phyloP scores from a whole-genome alignment of 2,888 invertebrate genomes.

The Campopleginae sp. region DNA sequence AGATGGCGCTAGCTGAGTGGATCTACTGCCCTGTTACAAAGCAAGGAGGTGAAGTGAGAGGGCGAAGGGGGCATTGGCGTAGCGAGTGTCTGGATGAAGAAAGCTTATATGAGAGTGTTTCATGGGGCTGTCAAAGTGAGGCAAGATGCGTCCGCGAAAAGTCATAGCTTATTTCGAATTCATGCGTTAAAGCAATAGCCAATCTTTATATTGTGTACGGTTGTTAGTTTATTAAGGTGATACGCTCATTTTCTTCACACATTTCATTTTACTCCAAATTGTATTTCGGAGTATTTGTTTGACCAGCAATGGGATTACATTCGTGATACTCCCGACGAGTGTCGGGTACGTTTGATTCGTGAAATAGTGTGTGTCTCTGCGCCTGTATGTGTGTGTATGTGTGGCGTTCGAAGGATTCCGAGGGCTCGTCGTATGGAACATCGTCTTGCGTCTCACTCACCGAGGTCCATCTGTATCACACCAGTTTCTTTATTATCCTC shows the following conservation, averaged over 20 bases:
- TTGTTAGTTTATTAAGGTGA: not conserved
- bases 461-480: constrained; percentile 15
- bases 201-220: not conserved
- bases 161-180: constrained; percentile 32
- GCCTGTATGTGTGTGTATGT: not conserved
- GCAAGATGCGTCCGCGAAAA: constrained; percentile 57
- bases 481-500: not conserved
- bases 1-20: constrained; percentile 15
- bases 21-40: not conserved
- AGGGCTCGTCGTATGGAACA: constrained; percentile 31
- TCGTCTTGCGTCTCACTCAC: constrained; percentile 20
- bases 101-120: constrained; percentile 33
- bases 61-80: constrained; percentile 16
- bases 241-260: not conserved
- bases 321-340: constrained; percentile 43
- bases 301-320: constrained; percentile 46
- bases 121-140: constrained; percentile 57
- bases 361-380: constrained; percentile 14
- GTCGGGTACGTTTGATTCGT: constrained; percentile 44
- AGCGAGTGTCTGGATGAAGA: constrained; percentile 18
- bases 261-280: constrained; percentile 4
- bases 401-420: constrained; percentile 19
- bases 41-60: not conserved
- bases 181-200: constrained; percentile 25
- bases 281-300: not conserved